Evolutionary conservation across 1,140 invertebrate genomes (phyloP).

Genomic region (Leptopilina boulardi): DNA sequence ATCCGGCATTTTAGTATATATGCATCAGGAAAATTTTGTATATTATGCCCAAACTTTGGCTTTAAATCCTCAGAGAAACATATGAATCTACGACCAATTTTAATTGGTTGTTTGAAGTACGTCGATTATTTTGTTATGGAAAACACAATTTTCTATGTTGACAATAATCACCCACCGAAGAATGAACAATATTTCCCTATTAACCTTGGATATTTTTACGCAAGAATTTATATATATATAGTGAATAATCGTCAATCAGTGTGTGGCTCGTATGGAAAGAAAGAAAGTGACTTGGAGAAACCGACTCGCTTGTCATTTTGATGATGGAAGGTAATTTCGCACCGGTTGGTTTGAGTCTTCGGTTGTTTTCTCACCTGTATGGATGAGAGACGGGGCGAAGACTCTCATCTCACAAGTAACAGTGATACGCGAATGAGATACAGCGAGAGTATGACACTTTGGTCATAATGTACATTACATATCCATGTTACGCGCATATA

Average conservation of each 20-base stretch:
- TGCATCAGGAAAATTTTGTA: too few relatives aligned
- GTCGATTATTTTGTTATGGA: too few relatives aligned
- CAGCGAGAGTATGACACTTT: conserved; percentile 36
- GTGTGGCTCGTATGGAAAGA: background rate
- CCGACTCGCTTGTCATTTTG: conserved; percentile 7
- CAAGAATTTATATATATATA: background rate
- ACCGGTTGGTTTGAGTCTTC: too few relatives aligned
- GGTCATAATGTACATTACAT: conserved; percentile 56
- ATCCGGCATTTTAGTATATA: too few relatives aligned
- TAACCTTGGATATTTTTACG: background rate
- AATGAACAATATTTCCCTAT: too few relatives aligned
- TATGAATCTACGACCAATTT: too few relatives aligned
- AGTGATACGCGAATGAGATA: conserved; percentile 43
- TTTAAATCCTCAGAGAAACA: too few relatives aligned
- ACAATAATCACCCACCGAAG: too few relatives aligned
- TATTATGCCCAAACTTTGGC: too few relatives aligned
- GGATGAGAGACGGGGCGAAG: conserved; percentile 20
- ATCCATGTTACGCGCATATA: conserved; percentile 7
- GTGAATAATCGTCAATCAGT: background rate
- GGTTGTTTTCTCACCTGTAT: conserved; percentile 5
- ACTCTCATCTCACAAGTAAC: conserved; percentile 33
- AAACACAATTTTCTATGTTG: too few relatives aligned
- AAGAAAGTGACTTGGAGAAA: conserved; percentile 20
- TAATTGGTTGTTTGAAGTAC: too few relatives aligned
- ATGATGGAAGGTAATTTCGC: conserved; percentile 10